A percentile compares a stretch with the other conserved stretches of the same genome.
Evolutionary conservation across 2,888 invertebrate species (phyloP).

Genomic region (Idaea biselata): DNA sequence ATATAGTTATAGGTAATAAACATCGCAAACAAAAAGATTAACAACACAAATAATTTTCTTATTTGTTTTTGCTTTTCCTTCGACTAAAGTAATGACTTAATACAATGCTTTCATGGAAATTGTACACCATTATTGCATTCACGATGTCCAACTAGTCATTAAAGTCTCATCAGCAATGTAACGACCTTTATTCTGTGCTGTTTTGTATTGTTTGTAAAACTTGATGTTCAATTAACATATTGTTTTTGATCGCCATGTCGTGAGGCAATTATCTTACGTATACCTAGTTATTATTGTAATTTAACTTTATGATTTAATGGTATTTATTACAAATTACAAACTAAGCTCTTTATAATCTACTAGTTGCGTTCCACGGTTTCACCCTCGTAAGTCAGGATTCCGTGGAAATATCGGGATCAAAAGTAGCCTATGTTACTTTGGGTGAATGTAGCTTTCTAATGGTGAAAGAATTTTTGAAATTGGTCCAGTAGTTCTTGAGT

Average conservation of each 20-base stretch:
- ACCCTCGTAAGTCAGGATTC: too few species aligned
- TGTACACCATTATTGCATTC: conserved; percentile 53
- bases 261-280: neutral
- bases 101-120: conserved; percentile 68
- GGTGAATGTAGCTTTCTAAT: too few species aligned
- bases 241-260: neutral
- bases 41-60: neutral
- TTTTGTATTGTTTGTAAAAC: conserved; percentile 4
- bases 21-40: neutral
- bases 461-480: too few species aligned
- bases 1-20: too few species aligned
- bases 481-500: too few species aligned
- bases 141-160: conserved; percentile 55
- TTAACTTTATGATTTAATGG: neutral
- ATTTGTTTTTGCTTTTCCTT: neutral
- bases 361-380: too few species aligned
- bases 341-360: too few species aligned
- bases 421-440: too few species aligned
- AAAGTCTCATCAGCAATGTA: conserved; percentile 55
- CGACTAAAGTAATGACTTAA: conserved; percentile 60
- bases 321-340: too few species aligned
- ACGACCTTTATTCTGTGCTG: conserved; percentile 40
- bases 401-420: too few species aligned
- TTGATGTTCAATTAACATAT: neutral
- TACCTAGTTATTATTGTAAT: neutral